Conservation (phyloP, 2,888 invertebrate species). For the Metopia argyrocephala region DNA sequence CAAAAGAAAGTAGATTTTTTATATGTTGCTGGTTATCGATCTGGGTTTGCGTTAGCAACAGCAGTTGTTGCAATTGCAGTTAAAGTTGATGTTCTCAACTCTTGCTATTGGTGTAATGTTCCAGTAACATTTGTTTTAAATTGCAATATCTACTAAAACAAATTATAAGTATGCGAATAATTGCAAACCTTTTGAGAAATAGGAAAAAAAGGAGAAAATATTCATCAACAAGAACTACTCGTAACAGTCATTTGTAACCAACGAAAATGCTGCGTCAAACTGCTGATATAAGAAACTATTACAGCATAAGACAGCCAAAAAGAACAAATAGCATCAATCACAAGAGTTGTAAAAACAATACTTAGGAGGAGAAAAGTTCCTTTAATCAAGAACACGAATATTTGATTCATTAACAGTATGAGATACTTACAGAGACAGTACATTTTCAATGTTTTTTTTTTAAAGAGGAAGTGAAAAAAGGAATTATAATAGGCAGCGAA, state of each 20-base stretch:
- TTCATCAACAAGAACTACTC: constrained; percentile 42
- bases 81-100: background rate
- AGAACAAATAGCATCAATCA: constrained; percentile 4
- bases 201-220: constrained; percentile 36
- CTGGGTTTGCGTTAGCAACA: constrained; percentile 2
- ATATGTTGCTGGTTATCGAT: too few relatives aligned
- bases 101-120: constrained; percentile 33
- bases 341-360: background rate
- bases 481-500: too few relatives aligned
- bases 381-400: constrained; percentile 14
- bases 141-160: constrained; percentile 53
- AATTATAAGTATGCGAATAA: constrained; percentile 61
- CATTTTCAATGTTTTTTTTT: background rate
- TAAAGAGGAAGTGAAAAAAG: background rate
- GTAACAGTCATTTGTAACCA: constrained; percentile 50
- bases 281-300: constrained; percentile 39
- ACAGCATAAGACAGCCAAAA: constrained; percentile 42
- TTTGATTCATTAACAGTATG: constrained; percentile 47
- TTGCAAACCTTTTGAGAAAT: constrained; percentile 50
- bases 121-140: constrained; percentile 56
- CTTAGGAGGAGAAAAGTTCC: background rate
- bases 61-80: constrained; percentile 26
- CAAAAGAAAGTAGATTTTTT: too few relatives aligned
- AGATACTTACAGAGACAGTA: constrained; percentile 3
- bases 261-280: constrained; percentile 17